Base-by-base conservation (phyloP, 37 sponge, comb jelly and placozoan genomes). In the Bolinopsis microptera region DNA sequence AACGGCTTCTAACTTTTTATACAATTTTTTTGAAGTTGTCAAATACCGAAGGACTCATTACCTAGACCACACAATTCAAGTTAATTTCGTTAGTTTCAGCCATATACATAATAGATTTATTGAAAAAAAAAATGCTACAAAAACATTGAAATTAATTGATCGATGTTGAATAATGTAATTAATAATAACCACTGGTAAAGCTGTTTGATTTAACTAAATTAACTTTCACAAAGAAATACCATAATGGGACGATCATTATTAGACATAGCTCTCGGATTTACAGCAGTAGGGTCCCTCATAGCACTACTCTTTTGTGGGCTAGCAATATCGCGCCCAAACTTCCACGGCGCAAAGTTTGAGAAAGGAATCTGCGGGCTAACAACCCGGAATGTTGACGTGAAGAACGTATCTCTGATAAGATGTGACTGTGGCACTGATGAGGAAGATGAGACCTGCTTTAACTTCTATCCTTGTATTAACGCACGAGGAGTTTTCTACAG, bases 271-370 rank as follows among this genome's bases (percentile, higher is more conserved):
- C 13, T 5, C 61, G 61, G 61, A 5, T 48, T 48, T 5, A 18
- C 61, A 48, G 61, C 61, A 5, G 5, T 77, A 2, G 80, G 34
- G 21, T 1, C 35, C 5, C 33, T 32, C 3, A 77, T 77, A 13
- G 27, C 80, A 9, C 80, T 77, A 3, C 27, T 77, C 1, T 32
- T 31, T 1, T 77, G 80, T 36, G 90, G 90, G 21, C 36, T 86
- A 0, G 41, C 35, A 0, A 25, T 86, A 5, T 39, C 90, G 0
- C 34, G 61, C 25, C 90, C 90, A 5, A 86, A 86, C 90, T 86
- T 86, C 26, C 61, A 86, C 48, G 90, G 90, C 8, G 90, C 90
- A 9, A 86, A 86, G 5, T 86, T 86, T 38, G 36, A 39, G 2
- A 24, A 38, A 16, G 90, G 90, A 0, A 5, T 48, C n/a, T 86